Percentiles rank a stretch among this genome's conserved stretches.
Conservation (phyloP, 2,888 invertebrate genomes). For the Leptothorax acervorum region DNA sequence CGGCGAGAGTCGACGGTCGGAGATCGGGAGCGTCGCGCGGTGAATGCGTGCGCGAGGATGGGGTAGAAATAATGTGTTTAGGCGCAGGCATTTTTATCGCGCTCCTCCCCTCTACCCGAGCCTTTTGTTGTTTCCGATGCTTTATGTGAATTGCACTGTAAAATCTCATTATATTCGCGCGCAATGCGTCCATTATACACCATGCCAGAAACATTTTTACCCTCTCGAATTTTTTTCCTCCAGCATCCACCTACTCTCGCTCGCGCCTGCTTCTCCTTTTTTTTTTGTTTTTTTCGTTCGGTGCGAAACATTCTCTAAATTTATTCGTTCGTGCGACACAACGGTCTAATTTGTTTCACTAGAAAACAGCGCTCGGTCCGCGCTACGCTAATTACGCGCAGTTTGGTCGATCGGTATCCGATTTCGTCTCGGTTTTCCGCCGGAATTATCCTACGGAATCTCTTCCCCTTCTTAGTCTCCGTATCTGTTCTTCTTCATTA, state of each 20-base stretch:
- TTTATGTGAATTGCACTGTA: conserved; percentile 84
- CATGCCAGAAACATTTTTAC: conserved; percentile 82
- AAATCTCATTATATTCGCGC: conserved; percentile 84
- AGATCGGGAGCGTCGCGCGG: conserved; percentile 65
- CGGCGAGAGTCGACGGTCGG: conserved; percentile 68
- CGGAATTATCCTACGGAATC: conserved; percentile 32
- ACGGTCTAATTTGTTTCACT: conserved; percentile 76
- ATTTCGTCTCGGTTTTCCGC: conserved; percentile 66
- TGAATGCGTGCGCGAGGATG: conserved; percentile 73
- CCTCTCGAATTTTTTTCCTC: conserved; percentile 62
- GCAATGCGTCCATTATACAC: conserved; percentile 82
- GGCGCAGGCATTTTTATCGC: conserved; percentile 82
- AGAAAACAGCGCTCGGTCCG: conserved; percentile 66
- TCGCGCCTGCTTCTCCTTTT: conserved; percentile 66
- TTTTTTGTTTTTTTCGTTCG: conserved; percentile 51
- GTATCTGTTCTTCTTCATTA: conserved; percentile 15
- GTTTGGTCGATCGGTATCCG: conserved; percentile 70
- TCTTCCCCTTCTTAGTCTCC: conserved; percentile 3
- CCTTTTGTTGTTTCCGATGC: conserved; percentile 82
- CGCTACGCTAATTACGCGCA: conserved; percentile 72
- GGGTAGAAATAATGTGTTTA: conserved; percentile 82
- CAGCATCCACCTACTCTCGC: conserved; percentile 52
- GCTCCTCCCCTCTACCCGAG: conserved; percentile 59
- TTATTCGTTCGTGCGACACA: conserved; percentile 76
- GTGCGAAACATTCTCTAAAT: conserved; percentile 77